Percentiles rank a stretch among this genome's conserved stretches.
phyloP scores from a whole-genome alignment of 2,888 invertebrate species.

The Caenorhabditis panamensis region DNA sequence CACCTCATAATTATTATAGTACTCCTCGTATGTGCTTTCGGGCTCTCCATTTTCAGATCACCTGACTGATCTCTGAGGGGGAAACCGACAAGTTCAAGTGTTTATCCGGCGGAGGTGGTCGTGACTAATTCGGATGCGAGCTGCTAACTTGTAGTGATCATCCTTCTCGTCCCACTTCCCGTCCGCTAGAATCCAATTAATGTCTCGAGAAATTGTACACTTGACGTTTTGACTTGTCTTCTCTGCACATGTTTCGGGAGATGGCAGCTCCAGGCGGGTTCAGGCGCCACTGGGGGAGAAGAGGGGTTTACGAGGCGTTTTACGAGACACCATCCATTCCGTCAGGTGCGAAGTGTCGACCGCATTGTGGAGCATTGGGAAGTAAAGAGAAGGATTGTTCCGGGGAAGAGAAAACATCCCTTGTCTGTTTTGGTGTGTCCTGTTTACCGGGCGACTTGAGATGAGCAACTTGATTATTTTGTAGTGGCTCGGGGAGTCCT shows the following conservation, averaged over 20 bases:
- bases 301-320: slow-evolving; percentile 45
- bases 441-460: background rate
- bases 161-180: slow-evolving; percentile 5
- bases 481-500: background rate
- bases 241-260: slow-evolving; percentile 35
- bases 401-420: too few species aligned
- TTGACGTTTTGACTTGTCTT: slow-evolving; percentile 49
- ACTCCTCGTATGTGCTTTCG: slow-evolving; percentile 4
- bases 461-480: slow-evolving; percentile 23
- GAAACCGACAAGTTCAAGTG: slow-evolving; percentile 26
- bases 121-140: slow-evolving; percentile 30
- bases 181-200: slow-evolving; percentile 49
- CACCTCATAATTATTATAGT: slow-evolving; percentile 40
- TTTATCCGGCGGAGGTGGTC: slow-evolving; percentile 20
- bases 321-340: slow-evolving; percentile 25
- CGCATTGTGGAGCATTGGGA: slow-evolving; percentile 23
- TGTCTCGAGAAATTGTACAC: slow-evolving; percentile 44
- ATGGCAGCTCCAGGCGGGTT: background rate
- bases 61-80: slow-evolving; percentile 6
- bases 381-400: too few species aligned
- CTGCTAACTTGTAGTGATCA: slow-evolving; percentile 27
- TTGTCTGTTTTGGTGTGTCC: background rate
- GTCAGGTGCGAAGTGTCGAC: slow-evolving; percentile 43
- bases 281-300: background rate
- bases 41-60: slow-evolving; percentile 9